Evolutionary conservation across 2,797 vertebrate species (phyloP).

Genomic region (Pelobates cultripes): DNA sequence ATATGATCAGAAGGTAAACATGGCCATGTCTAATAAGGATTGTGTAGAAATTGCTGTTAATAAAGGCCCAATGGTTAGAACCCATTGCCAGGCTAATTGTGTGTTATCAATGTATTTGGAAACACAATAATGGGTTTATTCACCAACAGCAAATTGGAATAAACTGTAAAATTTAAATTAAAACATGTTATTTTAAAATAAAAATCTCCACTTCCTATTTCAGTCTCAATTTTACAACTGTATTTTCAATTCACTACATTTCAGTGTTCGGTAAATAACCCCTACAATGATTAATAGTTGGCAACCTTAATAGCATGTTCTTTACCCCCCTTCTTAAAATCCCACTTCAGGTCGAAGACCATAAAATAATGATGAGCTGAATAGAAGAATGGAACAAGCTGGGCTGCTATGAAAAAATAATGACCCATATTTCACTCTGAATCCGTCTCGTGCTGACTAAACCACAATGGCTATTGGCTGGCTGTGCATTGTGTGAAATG

Average conservation of each 20-base stretch:
- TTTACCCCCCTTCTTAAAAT: background rate
- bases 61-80: background rate
- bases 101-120: background rate
- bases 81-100: background rate
- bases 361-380: constrained; percentile 10
- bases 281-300: background rate
- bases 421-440: background rate
- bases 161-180: no score
- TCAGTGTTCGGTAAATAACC: background rate
- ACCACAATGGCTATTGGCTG: no score
- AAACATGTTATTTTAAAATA: no score
- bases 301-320: background rate
- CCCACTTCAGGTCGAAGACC: background rate
- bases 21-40: background rate
- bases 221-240: no score
- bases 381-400: background rate
- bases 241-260: no score
- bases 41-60: background rate
- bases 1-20: background rate
- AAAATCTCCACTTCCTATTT: no score
- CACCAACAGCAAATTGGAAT: no score
- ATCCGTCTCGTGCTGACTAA: background rate
- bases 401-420: background rate
- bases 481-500: no score
- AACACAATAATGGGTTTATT: no score